Evolutionary conservation across 2,888 invertebrate species (phyloP), one percentile per base, ranked within the genome.

Genomic region (Dicycla oo): DNA sequence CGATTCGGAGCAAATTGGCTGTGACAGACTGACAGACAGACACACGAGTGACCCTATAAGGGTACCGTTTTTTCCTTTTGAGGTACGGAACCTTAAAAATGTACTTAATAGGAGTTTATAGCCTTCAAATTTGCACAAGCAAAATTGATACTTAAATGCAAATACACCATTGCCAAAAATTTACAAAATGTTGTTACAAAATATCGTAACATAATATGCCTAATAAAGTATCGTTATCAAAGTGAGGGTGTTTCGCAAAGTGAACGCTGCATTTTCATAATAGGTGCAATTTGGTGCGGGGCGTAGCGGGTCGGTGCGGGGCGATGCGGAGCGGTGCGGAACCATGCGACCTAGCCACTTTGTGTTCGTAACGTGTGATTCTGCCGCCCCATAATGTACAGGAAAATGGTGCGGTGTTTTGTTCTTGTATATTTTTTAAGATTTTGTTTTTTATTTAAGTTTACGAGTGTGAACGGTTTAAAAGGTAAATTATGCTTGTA

Each of bases 251-350:
- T 66, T 79, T 66, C 62, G 78, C 63, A 79, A 79, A 79, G 78
- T 79, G 78, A 77, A 77, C 78, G 82, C 63, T 79, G 78, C 78
- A 81, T 79, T 79, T 78, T 79, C 78, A 82, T 79, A 79, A 79
- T 79, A 81, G 78, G 78, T 81, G 82, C 78, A 77, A 78, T 78
- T 78, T 78, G 57, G 78, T 78, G 54, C 58, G 58, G 66, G 53
- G 71, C 51, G 77, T 54, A 53, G 51, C 64, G 81, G 81, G 56
- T 60, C 47, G 65, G 51, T n/a, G 73, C 47, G 66, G 71, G 26
- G 34, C 26, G 54, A 5, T 40, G 64, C 56, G 60, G 63, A 38
- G 51, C 38, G 58, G 23, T 58, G 53, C 53, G 78, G 58, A 51
- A 77, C 58, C 38, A 45, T 47, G 66, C 77, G 62, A 78, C 54